A percentile compares a stretch with the other conserved stretches of the same genome.
phyloP scores from a whole-genome alignment of 2,113 vertebrate species.

The Oncorhynchus masou region DNA sequence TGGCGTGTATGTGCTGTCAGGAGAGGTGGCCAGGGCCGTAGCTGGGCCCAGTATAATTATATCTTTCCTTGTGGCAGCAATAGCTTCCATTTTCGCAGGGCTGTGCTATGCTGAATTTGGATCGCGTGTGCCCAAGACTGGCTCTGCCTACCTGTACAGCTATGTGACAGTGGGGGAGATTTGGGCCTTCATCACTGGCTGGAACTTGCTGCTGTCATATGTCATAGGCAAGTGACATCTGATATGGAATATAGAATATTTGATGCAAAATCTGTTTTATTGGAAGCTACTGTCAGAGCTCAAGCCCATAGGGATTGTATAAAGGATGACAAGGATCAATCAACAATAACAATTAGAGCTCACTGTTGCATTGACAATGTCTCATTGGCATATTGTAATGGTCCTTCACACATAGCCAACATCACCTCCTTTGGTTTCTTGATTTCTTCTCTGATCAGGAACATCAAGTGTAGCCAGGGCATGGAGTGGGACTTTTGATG shows the following conservation, averaged over 20 bases:
- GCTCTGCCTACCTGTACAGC: constrained; percentile 80
- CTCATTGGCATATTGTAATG: background rate
- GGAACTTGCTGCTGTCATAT: constrained; percentile 83
- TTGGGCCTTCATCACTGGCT: no score
- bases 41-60: constrained; percentile 81
- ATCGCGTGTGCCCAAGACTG: constrained; percentile 79
- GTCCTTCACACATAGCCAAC: no score
- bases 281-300: no score
- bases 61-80: constrained; percentile 82
- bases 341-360: no score
- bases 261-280: no score
- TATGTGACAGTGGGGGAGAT: no score
- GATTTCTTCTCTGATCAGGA: constrained; percentile 51
- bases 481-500: constrained; percentile 85
- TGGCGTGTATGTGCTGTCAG: constrained; percentile 82
- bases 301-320: no score
- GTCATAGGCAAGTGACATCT: constrained; percentile 74
- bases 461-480: constrained; percentile 83
- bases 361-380: no score
- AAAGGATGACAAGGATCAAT: no score
- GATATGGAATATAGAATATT: background rate
- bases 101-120: constrained; percentile 84
- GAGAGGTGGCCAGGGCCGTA: constrained; percentile 79
- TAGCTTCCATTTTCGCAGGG: constrained; percentile 80
- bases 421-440: no score